Evolutionary conservation across 2,888 invertebrate genomes (phyloP), one percentile per base, ranked within the genome.

Genomic region (Drosophila tanythrix): DNA sequence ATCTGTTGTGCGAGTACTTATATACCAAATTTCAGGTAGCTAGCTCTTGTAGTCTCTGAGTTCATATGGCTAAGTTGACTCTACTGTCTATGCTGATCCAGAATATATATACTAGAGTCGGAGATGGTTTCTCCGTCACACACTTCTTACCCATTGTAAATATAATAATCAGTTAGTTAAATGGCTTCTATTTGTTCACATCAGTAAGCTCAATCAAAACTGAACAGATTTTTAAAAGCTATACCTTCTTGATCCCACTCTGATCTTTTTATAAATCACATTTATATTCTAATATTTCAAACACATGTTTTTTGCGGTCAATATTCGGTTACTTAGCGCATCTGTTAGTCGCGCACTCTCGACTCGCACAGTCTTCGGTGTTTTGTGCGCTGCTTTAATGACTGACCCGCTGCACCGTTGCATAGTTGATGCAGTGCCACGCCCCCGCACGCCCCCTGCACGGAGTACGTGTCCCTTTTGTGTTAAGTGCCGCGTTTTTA

Each of bases 401-500:
- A 57, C 40, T 43, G 43, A 57, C 57, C 57, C 40, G 40, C 57
- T 57, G 29, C 29, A 38, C 5, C 40, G 21, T 10, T 29, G 57
- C 29, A 40, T 21, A 29, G 18, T 31, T 57, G 43, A 57, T 40
- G 21, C 40, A 43, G 21, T 43, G 57, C 40, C 40, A 40, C 27
- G 1, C 27, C 21, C 38, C 53, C 43, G 6, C 13, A 43, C 8
- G 43, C 56, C 38, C n/a, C 10, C 4, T 2, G 4, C 21, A 4
- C 7, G 13, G 43, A 27, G 58, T 64, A 85, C 84, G 74, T 83
- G 88, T 55, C 69, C 61, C 85, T 82, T 88, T 85, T 89, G 85
- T 86, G 82, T 76, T 76, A 85, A 89, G 89, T 89, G 85, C 59
- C 78, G 80, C 88, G 75, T 72, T 84, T 83, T 81, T 81, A 79